Evolutionary conservation across 1,140 invertebrate species (phyloP).

Genomic region (Euborellia annulipes): DNA sequence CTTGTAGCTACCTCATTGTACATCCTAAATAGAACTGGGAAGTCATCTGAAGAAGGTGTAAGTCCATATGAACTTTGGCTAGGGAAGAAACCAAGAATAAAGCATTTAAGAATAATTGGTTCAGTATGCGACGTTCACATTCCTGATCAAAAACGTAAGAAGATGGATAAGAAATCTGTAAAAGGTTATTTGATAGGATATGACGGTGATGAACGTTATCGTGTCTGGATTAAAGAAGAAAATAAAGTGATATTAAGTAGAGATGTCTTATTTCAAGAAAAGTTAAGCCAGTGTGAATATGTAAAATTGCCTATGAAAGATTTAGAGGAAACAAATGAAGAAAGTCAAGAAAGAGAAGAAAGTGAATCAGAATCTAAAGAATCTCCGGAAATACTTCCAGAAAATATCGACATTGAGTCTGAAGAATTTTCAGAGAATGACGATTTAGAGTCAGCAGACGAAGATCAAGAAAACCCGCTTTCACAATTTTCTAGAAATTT

Average conservation of each 20-base stretch:
- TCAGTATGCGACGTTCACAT: slow-evolving; percentile 16
- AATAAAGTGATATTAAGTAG: slow-evolving; percentile 14
- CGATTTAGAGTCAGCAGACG: no score
- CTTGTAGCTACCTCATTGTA: slow-evolving; percentile 17
- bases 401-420: no score
- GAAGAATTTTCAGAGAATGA: no score
- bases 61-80: slow-evolving; percentile 20
- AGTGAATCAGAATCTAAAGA: no score
- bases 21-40: slow-evolving; percentile 19
- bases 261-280: slow-evolving; percentile 21
- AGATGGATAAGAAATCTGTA: slow-evolving; percentile 18
- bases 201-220: slow-evolving; percentile 16
- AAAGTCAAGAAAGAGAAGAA: no score
- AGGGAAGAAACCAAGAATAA: slow-evolving; percentile 13
- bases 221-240: slow-evolving; percentile 14
- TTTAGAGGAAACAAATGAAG: no score
- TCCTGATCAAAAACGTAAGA: slow-evolving; percentile 18
- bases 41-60: slow-evolving; percentile 14
- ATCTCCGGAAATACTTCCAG: no score
- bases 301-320: no score
- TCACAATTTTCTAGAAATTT: no score
- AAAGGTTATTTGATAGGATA: slow-evolving; percentile 21
- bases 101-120: slow-evolving; percentile 15
- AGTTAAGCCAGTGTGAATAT: no score
- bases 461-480: no score